Percentiles rank a stretch among this genome's conserved stretches.
phyloP scores from a whole-genome alignment of 1,140 invertebrate genomes.

The Magallana ariakensis region DNA sequence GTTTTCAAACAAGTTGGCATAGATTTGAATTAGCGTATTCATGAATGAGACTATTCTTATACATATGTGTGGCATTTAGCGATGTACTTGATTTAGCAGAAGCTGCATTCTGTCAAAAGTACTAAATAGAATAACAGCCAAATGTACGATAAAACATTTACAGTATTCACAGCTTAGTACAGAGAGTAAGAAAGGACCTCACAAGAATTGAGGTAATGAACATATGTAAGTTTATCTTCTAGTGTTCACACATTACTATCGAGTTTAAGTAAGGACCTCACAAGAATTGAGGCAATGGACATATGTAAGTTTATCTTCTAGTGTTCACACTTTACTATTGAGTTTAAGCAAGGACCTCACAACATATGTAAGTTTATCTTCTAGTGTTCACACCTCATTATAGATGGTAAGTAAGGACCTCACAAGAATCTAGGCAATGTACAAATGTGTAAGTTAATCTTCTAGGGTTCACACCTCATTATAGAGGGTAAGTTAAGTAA shows the following conservation, averaged over 20 bases:
- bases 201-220: neutral
- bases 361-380: no score
- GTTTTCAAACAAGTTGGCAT: no score
- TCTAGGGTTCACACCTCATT: constrained; percentile 84
- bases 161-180: constrained; percentile 87
- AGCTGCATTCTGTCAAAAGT: no score
- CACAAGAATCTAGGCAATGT: neutral
- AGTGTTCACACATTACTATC: neutral
- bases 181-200: constrained; percentile 87
- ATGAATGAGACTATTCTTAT: no score
- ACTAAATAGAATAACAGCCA: no score
- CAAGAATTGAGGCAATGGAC: no score
- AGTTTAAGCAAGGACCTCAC: constrained; percentile 41
- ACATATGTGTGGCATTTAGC: no score
- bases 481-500: constrained; percentile 94
- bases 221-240: neutral
- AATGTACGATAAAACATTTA: no score
- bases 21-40: no score
- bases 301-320: neutral
- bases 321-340: no score
- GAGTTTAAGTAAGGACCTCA: neutral
- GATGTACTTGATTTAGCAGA: no score
- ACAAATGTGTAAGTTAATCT: no score
- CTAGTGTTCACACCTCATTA: neutral
- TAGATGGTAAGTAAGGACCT: neutral